phyloP scores from a whole-genome alignment of 2,888 invertebrate species.

The Acheta domesticus region DNA sequence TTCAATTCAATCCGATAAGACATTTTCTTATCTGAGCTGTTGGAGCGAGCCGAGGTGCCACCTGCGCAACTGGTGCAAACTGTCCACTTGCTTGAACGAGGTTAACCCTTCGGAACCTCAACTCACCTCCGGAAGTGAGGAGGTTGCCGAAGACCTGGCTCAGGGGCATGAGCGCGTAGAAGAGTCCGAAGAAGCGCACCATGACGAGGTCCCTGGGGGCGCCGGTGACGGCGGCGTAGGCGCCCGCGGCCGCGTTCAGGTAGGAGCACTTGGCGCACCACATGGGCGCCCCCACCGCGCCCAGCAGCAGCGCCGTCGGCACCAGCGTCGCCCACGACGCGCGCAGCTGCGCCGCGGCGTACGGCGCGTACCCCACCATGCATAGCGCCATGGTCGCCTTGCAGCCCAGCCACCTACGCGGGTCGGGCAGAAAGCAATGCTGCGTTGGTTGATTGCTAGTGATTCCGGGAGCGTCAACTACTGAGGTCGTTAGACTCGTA shows the following conservation, averaged over 20 bases:
- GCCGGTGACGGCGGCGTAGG: constrained; percentile 70
- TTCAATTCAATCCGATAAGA: too few species aligned
- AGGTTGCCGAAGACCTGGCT: constrained; percentile 95
- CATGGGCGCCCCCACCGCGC: constrained; percentile 85
- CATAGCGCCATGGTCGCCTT: constrained; percentile 85
- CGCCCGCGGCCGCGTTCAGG: constrained; percentile 76
- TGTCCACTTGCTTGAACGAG: too few species aligned
- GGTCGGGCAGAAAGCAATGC: too few species aligned
- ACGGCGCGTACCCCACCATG: constrained; percentile 86
- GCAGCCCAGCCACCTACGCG: constrained; percentile 76
- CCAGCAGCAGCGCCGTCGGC: constrained; percentile 78
- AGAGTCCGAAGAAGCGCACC: constrained; percentile 88
- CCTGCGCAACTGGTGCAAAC: constrained; percentile 37
- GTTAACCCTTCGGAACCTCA: too few species aligned
- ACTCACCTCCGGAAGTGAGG: constrained; percentile 74
- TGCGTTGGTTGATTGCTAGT: too few species aligned
- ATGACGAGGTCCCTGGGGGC: constrained; percentile 55
- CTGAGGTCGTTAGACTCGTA: too few species aligned
- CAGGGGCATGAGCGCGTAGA: constrained; percentile 94
- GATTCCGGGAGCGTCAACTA: too few species aligned
- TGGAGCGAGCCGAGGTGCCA: too few species aligned
- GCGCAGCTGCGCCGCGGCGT: constrained; percentile 86
- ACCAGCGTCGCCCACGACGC: constrained; percentile 80
- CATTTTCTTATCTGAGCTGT: too few species aligned
- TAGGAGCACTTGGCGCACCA: constrained; percentile 97